These are phyloP conservation scores for Aphis gossypii DNA, from an alignment of 1,140 invertebrate genomes.

Conservation along the genomic window DNA sequence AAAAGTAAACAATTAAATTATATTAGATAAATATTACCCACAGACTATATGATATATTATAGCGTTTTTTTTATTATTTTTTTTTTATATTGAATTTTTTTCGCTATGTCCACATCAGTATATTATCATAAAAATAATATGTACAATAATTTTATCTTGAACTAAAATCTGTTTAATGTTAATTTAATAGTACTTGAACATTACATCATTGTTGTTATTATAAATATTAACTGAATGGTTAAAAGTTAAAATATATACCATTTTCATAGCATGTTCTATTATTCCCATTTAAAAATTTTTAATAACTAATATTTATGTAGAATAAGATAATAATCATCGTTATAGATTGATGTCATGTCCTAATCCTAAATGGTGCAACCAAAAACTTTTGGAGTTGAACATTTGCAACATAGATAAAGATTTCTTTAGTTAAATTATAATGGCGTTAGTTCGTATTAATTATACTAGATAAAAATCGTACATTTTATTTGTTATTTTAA, in stretches of 20 bases:
- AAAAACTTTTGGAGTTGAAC: background rate
- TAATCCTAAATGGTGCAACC: too few relatives aligned
- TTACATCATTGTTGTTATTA: background rate
- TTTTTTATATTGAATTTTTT: background rate
- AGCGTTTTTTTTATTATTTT: too few relatives aligned
- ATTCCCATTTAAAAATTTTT: background rate
- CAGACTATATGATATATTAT: too few relatives aligned
- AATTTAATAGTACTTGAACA: too few relatives aligned
- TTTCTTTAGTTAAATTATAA: background rate
- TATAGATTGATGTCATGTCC: too few relatives aligned
- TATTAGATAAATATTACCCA: background rate
- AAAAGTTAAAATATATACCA: background rate
- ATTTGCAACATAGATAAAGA: background rate
- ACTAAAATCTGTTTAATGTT: too few relatives aligned
- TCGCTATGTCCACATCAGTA: too few relatives aligned
- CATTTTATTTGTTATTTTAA: too few relatives aligned
- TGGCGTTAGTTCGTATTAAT: background rate
- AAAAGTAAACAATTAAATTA: background rate
- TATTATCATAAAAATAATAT: too few relatives aligned
- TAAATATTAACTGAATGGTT: background rate
- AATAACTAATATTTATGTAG: background rate
- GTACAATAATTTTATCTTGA: too few relatives aligned
- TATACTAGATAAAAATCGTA: background rate
- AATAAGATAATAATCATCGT: background rate
- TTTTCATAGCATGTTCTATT: background rate